Evolutionary conservation across 2,888 invertebrate genomes (phyloP).

Genomic region (Phorcus lineatus): DNA sequence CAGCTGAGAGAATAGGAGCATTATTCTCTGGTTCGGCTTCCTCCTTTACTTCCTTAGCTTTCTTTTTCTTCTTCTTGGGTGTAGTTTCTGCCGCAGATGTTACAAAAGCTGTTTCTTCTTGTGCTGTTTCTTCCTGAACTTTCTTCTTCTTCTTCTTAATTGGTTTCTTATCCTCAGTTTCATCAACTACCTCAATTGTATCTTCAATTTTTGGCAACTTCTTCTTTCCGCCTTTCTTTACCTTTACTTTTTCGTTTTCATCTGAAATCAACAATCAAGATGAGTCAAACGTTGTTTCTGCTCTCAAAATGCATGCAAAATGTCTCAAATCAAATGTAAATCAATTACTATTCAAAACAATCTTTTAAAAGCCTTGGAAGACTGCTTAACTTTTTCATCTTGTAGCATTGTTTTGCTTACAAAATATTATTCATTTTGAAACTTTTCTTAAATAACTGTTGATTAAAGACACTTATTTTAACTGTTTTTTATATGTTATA

Average conservation of each 20-base stretch:
- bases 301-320: no score
- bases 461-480: no score
- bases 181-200: constrained; percentile 47
- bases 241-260: constrained; percentile 36
- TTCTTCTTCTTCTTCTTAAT: constrained; percentile 53
- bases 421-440: no score
- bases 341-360: not conserved
- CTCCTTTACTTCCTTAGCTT: not conserved
- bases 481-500: no score
- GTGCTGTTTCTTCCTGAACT: constrained; percentile 40
- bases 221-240: constrained; percentile 42
- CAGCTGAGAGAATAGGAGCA: not conserved
- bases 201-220: constrained; percentile 40
- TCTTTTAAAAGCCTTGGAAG: not conserved
- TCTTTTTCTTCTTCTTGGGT: constrained; percentile 38
- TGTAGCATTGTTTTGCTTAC: no score
- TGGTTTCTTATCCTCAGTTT: constrained; percentile 45
- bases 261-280: not conserved
- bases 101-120: not conserved
- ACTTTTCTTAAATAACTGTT: no score
- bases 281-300: no score
- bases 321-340: not conserved
- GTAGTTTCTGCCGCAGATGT: not conserved
- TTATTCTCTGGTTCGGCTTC: not conserved
- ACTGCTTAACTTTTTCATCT: no score